Evolutionary conservation across 2,888 invertebrate genomes (phyloP), one percentile per base, ranked within the genome.

Genomic region (Escarpia spicata): DNA sequence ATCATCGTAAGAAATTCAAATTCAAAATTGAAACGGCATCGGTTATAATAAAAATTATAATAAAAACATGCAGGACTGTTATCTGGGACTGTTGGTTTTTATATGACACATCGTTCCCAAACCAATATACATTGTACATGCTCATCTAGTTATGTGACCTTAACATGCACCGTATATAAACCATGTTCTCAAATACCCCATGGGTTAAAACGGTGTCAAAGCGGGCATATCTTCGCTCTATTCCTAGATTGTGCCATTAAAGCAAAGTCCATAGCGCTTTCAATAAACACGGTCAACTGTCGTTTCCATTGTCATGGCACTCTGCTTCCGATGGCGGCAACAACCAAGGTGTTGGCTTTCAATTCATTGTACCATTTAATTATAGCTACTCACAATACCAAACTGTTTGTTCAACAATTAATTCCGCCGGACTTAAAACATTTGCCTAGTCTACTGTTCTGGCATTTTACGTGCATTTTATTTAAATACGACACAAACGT

Each of bases 171-270:
- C 52, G 52, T 52, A 4, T 75, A 75, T 75, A n/a, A 75, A 26
- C 26, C 6, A 75, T 19, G 4, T 75, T 26, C 75, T 75, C 75
- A 75, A 75, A 75, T 75, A 75, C 26, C 75, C 19, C 60, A 75
- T 75, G 75, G 75, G 75, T 75, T 75, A 75, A 75, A 75, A 75
- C 75, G 26, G 26, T 75, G 75, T 26, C 75, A 75, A 15, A 26
- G n/a, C 26, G 75, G 75, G 26, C 75, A 75, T 75, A 75, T n/a
- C n/a, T 75, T 75, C 75, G 75, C 75, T 75, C 75, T 75, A 75
- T 75, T 75, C 75, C 75, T 19, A 26, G 75, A 75, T n/a, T 26
- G 75, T 75, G 4, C 75, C 19, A 52, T 9, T 52, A 26, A 75
- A 75, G 75, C 75, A 75, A 75, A 75, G 75, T 75, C 75, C 75